These are phyloP conservation scores for Tillus elongatus DNA, from an alignment of 2,888 invertebrate species.

Conservation along the genomic window DNA sequence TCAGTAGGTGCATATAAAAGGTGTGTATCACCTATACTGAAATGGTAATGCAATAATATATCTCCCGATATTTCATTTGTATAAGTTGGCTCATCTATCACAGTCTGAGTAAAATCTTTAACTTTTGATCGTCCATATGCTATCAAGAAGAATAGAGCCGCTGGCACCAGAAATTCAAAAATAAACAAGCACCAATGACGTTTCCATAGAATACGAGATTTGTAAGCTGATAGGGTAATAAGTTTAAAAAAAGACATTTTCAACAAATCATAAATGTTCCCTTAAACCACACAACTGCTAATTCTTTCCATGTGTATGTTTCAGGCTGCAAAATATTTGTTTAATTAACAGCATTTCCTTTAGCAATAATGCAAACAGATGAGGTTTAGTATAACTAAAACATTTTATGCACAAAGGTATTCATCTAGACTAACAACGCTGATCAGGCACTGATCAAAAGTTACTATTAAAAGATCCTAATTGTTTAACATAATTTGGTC, in stretches of 20 bases:
- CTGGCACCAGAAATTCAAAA: slow-evolving; percentile 33
- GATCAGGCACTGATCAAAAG: too few relatives aligned
- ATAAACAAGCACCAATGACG: slow-evolving; percentile 35
- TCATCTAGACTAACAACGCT: too few relatives aligned
- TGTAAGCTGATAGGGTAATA: slow-evolving; percentile 35
- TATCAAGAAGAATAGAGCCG: slow-evolving; percentile 34
- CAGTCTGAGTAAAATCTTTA: slow-evolving; percentile 30
- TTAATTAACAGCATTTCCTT: too few relatives aligned
- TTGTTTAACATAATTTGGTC: too few relatives aligned
- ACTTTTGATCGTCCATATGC: slow-evolving; percentile 35
- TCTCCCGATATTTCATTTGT: slow-evolving; percentile 19
- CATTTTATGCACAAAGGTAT: too few relatives aligned
- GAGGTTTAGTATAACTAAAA: too few relatives aligned
- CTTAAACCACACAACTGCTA: too few relatives aligned
- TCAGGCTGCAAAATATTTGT: too few relatives aligned
- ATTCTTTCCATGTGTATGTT: too few relatives aligned
- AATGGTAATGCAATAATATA: slow-evolving; percentile 19
- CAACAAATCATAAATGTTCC: too few relatives aligned
- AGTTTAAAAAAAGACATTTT: slow-evolving; percentile 22
- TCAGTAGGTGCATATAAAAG: slow-evolving; percentile 32
- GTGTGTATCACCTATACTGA: slow-evolving; percentile 18
- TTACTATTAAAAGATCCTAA: too few relatives aligned
- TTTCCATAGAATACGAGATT: slow-evolving; percentile 33
- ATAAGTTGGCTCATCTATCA: slow-evolving; percentile 29
- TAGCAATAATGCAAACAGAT: too few relatives aligned